These are phyloP conservation scores for Microplitis manilae DNA, from an alignment of 2,888 invertebrate species.

Conservation along the genomic window DNA sequence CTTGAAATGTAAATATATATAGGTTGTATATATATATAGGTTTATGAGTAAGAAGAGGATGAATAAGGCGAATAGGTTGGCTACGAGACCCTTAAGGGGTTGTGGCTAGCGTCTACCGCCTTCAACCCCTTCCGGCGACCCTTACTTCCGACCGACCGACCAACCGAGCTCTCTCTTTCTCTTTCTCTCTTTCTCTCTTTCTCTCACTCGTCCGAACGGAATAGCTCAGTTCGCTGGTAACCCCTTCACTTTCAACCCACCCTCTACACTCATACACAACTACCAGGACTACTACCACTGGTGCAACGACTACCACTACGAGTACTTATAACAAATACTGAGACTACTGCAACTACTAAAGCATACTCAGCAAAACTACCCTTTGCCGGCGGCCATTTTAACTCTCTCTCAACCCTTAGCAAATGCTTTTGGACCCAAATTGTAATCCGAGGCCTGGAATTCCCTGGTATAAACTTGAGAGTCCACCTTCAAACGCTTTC, in stretches of 20 bases:
- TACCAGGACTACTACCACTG: constrained; percentile 32
- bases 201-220: constrained; percentile 49
- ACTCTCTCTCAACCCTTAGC: constrained; percentile 60
- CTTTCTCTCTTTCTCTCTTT: constrained; percentile 43
- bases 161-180: constrained; percentile 43
- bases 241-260: constrained; percentile 64
- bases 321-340: neutral
- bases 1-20: constrained; percentile 33
- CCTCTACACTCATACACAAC: constrained; percentile 48
- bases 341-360: constrained; percentile 33
- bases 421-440: constrained; percentile 64
- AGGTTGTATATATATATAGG: constrained; percentile 15
- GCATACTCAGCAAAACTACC: constrained; percentile 43
- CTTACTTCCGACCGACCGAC: constrained; percentile 45
- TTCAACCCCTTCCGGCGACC: constrained; percentile 49
- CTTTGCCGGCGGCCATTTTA: constrained; percentile 70
- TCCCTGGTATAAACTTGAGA: constrained; percentile 51
- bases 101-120: constrained; percentile 69
- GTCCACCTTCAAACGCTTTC: constrained; percentile 41
- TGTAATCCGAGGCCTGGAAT: constrained; percentile 68
- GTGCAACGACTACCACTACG: neutral
- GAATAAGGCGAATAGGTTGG: constrained; percentile 69
- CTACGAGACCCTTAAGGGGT: constrained; percentile 71
- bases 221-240: constrained; percentile 53
- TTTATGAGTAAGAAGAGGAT: constrained; percentile 61